Evolutionary conservation across 2,797 vertebrate genomes (phyloP).

Genomic region (Eulemur albifrons): DNA sequence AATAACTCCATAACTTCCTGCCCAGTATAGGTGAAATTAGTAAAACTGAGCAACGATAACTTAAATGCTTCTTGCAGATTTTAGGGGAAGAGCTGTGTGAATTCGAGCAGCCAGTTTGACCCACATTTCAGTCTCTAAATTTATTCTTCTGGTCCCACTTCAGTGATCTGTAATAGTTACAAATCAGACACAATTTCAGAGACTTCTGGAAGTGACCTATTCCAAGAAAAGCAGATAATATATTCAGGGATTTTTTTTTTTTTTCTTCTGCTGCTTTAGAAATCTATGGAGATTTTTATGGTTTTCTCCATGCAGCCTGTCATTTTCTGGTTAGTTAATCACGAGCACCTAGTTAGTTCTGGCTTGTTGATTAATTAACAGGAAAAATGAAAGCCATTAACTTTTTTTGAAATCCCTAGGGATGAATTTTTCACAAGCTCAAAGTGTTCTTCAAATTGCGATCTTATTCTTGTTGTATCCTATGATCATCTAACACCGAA

Average conservation of each 20-base stretch:
- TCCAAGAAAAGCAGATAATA: background rate
- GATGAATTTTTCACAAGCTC: background rate
- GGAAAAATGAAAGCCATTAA: background rate
- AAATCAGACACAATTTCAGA: constrained; percentile 6
- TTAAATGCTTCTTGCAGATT: background rate
- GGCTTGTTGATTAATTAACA: background rate
- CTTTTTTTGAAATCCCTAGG: background rate
- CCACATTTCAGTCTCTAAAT: background rate
- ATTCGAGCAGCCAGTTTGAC: background rate
- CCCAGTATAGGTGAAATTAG: background rate
- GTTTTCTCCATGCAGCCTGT: background rate
- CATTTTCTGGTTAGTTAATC: background rate
- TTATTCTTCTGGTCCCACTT: background rate
- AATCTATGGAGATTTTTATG: background rate
- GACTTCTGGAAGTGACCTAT: background rate
- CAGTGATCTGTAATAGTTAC: background rate
- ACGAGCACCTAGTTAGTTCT: background rate
- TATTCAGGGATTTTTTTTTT: background rate
- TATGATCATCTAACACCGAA: background rate
- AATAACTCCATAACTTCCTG: background rate
- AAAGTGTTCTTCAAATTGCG: background rate
- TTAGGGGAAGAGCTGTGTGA: background rate
- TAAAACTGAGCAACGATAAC: background rate
- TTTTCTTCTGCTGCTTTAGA: background rate
- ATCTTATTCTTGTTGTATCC: background rate